Percentiles rank a stretch among this genome's conserved stretches.
These are phyloP conservation scores for Piprites chloris DNA, from an alignment of 2,113 vertebrate species.

Conservation along the genomic window DNA sequence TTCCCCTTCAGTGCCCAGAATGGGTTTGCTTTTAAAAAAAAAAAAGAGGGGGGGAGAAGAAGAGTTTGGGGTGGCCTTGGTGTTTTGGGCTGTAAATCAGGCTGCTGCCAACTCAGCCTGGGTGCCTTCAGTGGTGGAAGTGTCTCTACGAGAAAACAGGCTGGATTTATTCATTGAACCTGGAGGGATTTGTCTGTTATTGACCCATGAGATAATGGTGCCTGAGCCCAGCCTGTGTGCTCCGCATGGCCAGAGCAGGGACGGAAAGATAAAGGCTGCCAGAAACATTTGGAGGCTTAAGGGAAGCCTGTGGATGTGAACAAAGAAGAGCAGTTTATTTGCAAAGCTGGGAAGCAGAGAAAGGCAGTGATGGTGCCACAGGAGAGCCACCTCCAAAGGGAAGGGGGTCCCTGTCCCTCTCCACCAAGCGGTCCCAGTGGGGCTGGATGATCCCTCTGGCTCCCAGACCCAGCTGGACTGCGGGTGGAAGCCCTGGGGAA, in stretches of 20 bases:
- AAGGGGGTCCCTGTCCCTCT: not conserved
- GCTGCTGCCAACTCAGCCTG: not conserved
- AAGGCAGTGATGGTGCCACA: accelerated
- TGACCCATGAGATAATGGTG: not conserved
- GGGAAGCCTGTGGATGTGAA: not conserved
- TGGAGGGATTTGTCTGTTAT: not conserved
- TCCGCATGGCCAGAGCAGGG: accelerated
- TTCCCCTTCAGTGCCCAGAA: not conserved
- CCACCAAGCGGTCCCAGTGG: not conserved
- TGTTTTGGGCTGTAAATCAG: not conserved
- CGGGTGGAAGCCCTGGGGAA: not conserved
- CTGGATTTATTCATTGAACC: not conserved
- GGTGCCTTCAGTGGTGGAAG: not conserved
- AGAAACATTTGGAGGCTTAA: not conserved
- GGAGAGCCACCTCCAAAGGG: not conserved
- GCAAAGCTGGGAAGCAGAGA: not conserved
- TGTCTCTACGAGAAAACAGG: not conserved
- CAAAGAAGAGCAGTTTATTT: not conserved
- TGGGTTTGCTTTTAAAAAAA: not conserved
- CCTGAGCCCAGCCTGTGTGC: accelerated
- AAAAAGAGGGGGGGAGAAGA: not conserved
- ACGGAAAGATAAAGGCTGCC: not conserved
- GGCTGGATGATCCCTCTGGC: not conserved
- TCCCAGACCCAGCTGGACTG: not conserved
- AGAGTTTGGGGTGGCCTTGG: not conserved